Evolutionary conservation across 2,113 vertebrate species (phyloP).

Genomic region (Paratilapia polleni): DNA sequence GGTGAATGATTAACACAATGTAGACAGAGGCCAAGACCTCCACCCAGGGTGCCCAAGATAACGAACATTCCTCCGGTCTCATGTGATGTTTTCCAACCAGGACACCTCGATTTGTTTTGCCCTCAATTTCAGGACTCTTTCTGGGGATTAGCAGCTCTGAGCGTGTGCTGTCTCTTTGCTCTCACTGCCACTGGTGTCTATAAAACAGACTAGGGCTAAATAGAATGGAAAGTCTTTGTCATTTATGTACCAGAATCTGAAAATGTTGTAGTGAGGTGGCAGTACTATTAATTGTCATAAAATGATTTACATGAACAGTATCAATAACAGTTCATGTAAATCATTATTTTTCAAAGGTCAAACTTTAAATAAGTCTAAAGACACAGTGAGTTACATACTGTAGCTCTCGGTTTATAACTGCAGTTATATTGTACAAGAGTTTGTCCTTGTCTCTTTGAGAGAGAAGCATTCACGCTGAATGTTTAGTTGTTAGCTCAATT

Average conservation of each 20-base stretch:
- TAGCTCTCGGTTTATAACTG: not conserved
- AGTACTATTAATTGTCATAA: not conserved
- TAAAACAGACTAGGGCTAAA: not conserved
- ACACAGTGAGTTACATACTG: too few species aligned
- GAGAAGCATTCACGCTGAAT: too few species aligned
- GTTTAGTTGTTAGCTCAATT: not conserved
- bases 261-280: not conserved
- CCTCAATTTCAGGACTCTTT: not conserved
- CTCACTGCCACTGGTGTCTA: not conserved
- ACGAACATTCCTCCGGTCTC: constrained; percentile 55
- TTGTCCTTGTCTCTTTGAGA: not conserved
- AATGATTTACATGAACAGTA: not conserved
- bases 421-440: not conserved
- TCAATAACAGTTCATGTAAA: not conserved
- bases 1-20: constrained; percentile 69
- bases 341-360: not conserved
- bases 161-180: not conserved
- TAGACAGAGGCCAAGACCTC: constrained; percentile 56
- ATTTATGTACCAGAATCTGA: not conserved
- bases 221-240: not conserved
- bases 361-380: not conserved
- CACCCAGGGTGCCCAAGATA: constrained; percentile 54
- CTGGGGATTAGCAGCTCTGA: not conserved
- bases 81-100: constrained; percentile 57
- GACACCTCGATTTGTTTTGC: constrained; percentile 40